Conservation (phyloP, 92 coral and sea anemone species). For the Ricordea florida region DNA sequence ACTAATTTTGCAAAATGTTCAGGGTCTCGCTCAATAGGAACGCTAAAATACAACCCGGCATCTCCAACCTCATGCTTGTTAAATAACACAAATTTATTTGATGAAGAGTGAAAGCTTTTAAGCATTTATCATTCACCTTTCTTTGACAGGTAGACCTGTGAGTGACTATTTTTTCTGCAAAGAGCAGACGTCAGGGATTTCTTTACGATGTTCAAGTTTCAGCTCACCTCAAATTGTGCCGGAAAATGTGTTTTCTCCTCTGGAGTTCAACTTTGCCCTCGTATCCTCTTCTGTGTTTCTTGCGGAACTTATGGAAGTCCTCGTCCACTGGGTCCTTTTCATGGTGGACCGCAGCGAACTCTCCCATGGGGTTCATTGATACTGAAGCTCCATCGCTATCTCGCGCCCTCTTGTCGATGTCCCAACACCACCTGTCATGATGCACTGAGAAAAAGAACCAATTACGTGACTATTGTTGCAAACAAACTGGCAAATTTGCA, state of each 20-base stretch:
- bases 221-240: conserved; percentile 90
- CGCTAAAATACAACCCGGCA: neutral
- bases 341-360: conserved; percentile 76
- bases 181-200: neutral
- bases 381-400: conserved; percentile 60
- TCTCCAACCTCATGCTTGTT: neutral
- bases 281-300: conserved; percentile 72
- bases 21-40: neutral
- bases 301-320: conserved; percentile 72
- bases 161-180: neutral
- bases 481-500: no score
- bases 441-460: no score
- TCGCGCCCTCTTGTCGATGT: conserved; percentile 60
- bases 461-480: no score
- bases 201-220: neutral
- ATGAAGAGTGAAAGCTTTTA: neutral
- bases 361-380: conserved; percentile 89
- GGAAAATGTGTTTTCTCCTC: conserved; percentile 85
- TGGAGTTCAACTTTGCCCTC: conserved; percentile 68
- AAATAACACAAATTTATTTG: neutral
- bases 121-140: neutral
- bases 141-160: no score
- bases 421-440: conserved; percentile 95
- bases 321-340: conserved; percentile 70
- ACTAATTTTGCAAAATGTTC: neutral